Evolutionary conservation across 2,113 vertebrate genomes (phyloP).

Genomic region (Prolemur simus): DNA sequence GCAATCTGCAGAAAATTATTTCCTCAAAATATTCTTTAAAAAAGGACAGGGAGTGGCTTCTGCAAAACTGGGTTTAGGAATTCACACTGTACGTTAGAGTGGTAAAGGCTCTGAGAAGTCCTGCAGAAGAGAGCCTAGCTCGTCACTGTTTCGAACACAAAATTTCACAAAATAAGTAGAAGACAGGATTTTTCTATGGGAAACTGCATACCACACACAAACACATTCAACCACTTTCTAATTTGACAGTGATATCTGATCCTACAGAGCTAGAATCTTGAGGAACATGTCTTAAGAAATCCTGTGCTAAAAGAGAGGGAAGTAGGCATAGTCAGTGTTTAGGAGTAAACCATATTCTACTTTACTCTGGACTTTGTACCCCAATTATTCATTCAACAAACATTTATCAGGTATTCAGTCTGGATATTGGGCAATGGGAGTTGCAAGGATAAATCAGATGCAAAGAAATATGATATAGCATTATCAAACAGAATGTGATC

Average conservation of each 20-base stretch:
- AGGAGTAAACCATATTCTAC: not conserved
- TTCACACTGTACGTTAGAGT: accelerated
- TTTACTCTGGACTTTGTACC: not conserved
- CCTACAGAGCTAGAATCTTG: not conserved
- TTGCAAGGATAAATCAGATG: not conserved
- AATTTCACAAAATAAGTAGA: not conserved
- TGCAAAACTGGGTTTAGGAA: not conserved
- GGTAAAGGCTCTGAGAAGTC: not conserved
- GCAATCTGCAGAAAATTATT: not conserved
- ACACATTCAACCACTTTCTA: not conserved
- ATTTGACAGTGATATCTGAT: not conserved
- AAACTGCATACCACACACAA: not conserved
- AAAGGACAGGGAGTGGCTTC: not conserved
- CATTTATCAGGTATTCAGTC: not conserved
- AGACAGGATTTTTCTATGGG: not conserved
- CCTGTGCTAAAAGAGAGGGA: not conserved
- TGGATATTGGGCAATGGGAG: not conserved
- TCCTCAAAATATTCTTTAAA: not conserved
- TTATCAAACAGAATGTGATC: not conserved
- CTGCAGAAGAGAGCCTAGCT: not conserved
- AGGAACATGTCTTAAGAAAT: not conserved
- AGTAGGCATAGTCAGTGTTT: not conserved
- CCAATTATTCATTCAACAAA: not conserved
- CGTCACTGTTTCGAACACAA: not conserved
- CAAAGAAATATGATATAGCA: not conserved